Base-by-base conservation (phyloP, 2,888 invertebrate genomes). In the Germaria angustata region DNA sequence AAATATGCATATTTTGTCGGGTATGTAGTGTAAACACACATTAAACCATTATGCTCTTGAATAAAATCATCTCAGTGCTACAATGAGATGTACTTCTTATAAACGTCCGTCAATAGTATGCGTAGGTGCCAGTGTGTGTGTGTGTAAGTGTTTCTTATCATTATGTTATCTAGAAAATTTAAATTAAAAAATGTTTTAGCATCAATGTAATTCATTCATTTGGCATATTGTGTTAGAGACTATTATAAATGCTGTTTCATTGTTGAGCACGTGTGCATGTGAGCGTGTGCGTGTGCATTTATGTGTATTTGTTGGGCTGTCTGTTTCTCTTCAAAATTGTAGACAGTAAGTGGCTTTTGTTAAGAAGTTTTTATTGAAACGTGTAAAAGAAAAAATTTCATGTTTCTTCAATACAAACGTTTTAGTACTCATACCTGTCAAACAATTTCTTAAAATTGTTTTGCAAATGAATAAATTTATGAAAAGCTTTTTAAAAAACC, bases 281-380 rank as follows among this genome's bases (percentile, higher is more conserved):
- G 17, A 32, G 17, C 11, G 20, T 39, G 22, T 13, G 8, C 15
- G 22, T 28, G 15, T 34, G 13, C n/a, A 15, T 49, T 6, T 28
- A 11, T n/a, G 28, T 39, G 44, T 49, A 36, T 32, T 8, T 28
- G 44, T 17, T 20, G 20, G 15, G 28, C 57, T 68, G 66, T 75
- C 75, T 65, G 24, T 36, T 57, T 57, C 24, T 65, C 24, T 65
- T 75, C 46, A 66, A 57, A 65, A 8, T 66, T 46, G 34, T 75
- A 79, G 78, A 72, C 78, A 72, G 15, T 72, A 72, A 79, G 71
- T 79, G 77, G 78, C 71, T 71, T 79, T 79, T 71, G 71, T 79
- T 65, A 9, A 46, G 41, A 55, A 24, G 32, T 20, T 68, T 53
- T 77, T 41, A 61, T 61, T 51, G 61, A 61, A 73, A 53, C 9